Conservation (phyloP, 1,140 invertebrate species). For the Drosophila elegans region DNA sequence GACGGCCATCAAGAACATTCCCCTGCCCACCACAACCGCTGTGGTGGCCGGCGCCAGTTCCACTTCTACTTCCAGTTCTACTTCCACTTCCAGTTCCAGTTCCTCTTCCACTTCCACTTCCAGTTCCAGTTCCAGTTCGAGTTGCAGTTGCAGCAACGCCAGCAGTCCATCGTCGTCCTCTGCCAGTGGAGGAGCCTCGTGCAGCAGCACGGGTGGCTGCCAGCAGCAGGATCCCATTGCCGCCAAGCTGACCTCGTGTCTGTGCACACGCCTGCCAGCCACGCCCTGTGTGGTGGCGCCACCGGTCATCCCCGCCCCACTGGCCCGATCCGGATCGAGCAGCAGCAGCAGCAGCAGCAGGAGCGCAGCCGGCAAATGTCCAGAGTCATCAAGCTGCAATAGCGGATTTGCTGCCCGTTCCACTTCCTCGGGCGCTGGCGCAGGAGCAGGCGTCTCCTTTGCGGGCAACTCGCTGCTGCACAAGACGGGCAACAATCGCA, state of each 20-base stretch:
- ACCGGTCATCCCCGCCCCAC: conserved; percentile 6
- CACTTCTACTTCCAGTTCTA: neutral
- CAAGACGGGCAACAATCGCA: conserved; percentile 78
- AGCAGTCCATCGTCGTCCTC: conserved; percentile 4
- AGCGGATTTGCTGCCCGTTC: conserved; percentile 24
- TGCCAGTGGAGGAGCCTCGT: conserved; percentile 27
- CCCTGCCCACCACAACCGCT: conserved; percentile 64
- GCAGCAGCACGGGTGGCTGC: conserved; percentile 53
- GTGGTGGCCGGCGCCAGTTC: too few relatives aligned
- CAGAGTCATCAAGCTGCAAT: conserved; percentile 36
- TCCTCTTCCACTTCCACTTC: conserved; percentile 10
- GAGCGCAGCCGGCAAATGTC: conserved; percentile 24
- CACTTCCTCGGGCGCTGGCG: conserved; percentile 4
- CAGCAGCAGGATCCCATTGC: conserved; percentile 85
- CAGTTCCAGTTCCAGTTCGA: conserved; percentile 4
- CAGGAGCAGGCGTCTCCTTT: conserved; percentile 13
- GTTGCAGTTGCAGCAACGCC: conserved; percentile 6
- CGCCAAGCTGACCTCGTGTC: conserved; percentile 85
- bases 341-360: neutral
- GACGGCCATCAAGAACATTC: conserved; percentile 80
- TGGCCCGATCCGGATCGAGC: conserved; percentile 12
- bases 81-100: neutral
- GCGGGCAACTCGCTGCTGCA: conserved; percentile 57
- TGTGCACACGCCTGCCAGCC: conserved; percentile 78
- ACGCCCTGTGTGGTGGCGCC: conserved; percentile 28